Conservation (phyloP, 2,113 vertebrate species). For the Nannobrachium achirus region DNA sequence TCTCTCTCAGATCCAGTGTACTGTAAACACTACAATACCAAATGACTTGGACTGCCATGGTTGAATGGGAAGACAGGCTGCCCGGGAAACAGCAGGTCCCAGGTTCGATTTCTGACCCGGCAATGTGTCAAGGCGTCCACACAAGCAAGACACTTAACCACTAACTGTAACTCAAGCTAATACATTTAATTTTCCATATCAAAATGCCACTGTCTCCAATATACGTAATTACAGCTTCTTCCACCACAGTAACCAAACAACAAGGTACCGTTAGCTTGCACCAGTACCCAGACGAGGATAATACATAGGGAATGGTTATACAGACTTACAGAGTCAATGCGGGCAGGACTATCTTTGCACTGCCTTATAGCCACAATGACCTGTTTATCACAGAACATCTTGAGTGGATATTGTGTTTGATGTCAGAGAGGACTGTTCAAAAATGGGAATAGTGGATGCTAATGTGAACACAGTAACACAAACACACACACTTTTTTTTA, state of each 20-base stretch:
- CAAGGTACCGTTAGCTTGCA: constrained; percentile 3
- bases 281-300: constrained; percentile 2
- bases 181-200: constrained; percentile 9
- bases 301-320: neutral
- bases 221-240: constrained; percentile 2
- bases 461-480: neutral
- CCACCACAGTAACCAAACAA: constrained; percentile 1
- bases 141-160: too few relatives aligned
- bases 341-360: neutral
- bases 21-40: neutral
- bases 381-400: constrained; percentile 14
- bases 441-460: neutral
- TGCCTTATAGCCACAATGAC: neutral
- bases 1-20: too few relatives aligned
- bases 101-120: too few relatives aligned
- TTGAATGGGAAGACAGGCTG: too few relatives aligned
- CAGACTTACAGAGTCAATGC: neutral
- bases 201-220: constrained; percentile 22
- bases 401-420: constrained; percentile 9
- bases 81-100: neutral
- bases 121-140: too few relatives aligned
- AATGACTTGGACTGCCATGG: too few relatives aligned
- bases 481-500: neutral
- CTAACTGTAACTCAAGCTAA: neutral
- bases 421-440: neutral